Percentiles rank a stretch among this genome's conserved stretches.
These are phyloP conservation scores for Bombylius major DNA, from an alignment of 2,888 invertebrate genomes.

Conservation along the genomic window DNA sequence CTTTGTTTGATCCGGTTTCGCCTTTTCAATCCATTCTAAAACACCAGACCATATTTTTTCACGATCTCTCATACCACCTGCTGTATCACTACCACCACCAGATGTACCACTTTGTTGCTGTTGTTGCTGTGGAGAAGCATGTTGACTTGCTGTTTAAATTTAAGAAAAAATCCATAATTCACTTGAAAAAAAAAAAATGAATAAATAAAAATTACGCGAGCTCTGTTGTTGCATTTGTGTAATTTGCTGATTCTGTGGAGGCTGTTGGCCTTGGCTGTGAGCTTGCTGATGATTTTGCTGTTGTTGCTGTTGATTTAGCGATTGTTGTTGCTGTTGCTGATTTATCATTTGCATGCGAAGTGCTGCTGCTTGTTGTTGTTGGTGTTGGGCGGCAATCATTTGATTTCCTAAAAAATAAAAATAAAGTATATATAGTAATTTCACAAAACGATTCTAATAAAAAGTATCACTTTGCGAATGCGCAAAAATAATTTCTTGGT, in stretches of 20 bases:
- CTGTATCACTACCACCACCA: not conserved
- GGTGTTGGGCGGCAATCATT: slow-evolving; percentile 20
- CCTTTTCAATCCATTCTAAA: slow-evolving; percentile 88
- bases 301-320: slow-evolving; percentile 23
- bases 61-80: slow-evolving; percentile 21
- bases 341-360: slow-evolving; percentile 30
- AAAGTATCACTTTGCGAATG: too few relatives aligned
- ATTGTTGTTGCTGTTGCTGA: slow-evolving; percentile 36
- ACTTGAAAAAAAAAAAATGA: not conserved
- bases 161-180: not conserved
- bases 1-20: slow-evolving; percentile 69
- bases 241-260: slow-evolving; percentile 31
- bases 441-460: too few relatives aligned
- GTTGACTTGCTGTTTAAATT: slow-evolving; percentile 8
- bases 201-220: slow-evolving; percentile 22
- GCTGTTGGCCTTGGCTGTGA: slow-evolving; percentile 36
- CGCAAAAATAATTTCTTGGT: too few relatives aligned
- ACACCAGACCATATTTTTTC: slow-evolving; percentile 61
- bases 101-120: slow-evolving; percentile 13
- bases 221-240: slow-evolving; percentile 31
- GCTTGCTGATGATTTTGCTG: slow-evolving; percentile 32
- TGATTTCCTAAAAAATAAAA: slow-evolving; percentile 7
- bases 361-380: slow-evolving; percentile 22
- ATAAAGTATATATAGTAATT: too few relatives aligned
- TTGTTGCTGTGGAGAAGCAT: slow-evolving; percentile 12